Evolutionary conservation across 2,113 vertebrate genomes (phyloP).

Genomic region (Quiscalus mexicanus): DNA sequence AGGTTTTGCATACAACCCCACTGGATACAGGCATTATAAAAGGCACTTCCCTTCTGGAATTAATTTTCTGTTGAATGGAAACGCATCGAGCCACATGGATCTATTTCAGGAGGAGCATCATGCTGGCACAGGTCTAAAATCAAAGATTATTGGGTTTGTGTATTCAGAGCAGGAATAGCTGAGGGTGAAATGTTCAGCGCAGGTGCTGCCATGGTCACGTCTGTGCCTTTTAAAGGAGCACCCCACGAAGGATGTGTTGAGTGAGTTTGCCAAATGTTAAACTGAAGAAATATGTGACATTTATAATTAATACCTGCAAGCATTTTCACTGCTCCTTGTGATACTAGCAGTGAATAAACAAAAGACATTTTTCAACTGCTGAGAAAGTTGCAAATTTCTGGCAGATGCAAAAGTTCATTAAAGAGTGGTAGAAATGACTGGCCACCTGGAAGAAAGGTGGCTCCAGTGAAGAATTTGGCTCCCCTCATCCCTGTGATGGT

Average conservation of each 20-base stretch:
- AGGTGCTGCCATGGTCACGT: not conserved
- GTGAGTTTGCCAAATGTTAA: not conserved
- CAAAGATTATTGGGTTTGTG: not conserved
- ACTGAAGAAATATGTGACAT: not conserved
- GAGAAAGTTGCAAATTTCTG: not conserved
- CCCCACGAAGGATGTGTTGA: not conserved
- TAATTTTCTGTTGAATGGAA: slow-evolving; percentile 22
- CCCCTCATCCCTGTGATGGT: not conserved
- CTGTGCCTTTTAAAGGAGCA: not conserved
- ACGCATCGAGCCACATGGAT: not conserved
- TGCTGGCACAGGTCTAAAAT: not conserved
- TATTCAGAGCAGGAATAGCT: not conserved
- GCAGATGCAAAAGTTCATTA: not conserved
- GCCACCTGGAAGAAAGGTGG: not conserved
- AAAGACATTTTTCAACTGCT: not conserved
- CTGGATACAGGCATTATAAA: not conserved
- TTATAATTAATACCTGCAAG: not conserved
- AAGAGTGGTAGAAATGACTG: not conserved
- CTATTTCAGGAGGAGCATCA: not conserved
- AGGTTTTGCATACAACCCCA: not conserved
- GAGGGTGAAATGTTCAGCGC: not conserved
- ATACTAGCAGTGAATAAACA: not conserved
- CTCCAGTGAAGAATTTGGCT: not conserved
- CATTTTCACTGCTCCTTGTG: not conserved
- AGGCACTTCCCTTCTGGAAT: not conserved